These are phyloP conservation scores for Enteromius unitaeniatus DNA, from an alignment of 2,797 vertebrate species.

Conservation along the genomic window DNA sequence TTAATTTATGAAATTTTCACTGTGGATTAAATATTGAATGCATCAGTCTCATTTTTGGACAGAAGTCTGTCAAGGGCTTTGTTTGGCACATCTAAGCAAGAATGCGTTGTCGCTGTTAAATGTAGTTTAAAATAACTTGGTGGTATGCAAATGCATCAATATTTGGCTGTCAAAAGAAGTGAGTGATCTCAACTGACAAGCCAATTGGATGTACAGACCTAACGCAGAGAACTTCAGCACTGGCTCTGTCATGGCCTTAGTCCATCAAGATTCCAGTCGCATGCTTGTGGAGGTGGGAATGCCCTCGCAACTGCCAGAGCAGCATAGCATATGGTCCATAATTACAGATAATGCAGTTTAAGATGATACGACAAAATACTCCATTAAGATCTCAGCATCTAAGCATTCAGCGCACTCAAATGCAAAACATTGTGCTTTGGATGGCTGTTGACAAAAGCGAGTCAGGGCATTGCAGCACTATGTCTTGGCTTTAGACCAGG, in stretches of 20 bases:
- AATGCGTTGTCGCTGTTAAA: conserved; percentile 17
- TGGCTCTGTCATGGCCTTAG: conserved; percentile 34
- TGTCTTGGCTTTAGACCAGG: conserved; percentile 66
- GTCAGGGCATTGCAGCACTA: conserved; percentile 60
- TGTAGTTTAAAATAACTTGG: conserved; percentile 17
- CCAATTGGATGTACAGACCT: conserved; percentile 22
- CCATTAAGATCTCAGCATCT: conserved; percentile 67
- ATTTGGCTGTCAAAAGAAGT: conserved; percentile 40
- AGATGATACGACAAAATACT: conserved; percentile 69
- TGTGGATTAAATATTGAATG: conserved; percentile 17
- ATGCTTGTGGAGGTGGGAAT: conserved; percentile 40
- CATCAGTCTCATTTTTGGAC: conserved; percentile 6
- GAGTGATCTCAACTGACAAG: conserved; percentile 40
- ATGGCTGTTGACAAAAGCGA: conserved; percentile 57
- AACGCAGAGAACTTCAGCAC: conserved; percentile 13
- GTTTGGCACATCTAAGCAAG: conserved; percentile 14
- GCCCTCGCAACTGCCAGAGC: conserved; percentile 55
- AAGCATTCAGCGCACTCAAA: conserved; percentile 13
- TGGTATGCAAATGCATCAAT: conserved; percentile 12
- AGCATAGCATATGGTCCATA: conserved; percentile 60
- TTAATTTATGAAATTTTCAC: conserved; percentile 32
- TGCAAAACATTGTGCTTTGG: conserved; percentile 26
- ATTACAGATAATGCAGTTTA: conserved; percentile 72
- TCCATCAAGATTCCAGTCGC: conserved; percentile 57
- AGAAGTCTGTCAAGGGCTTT: neutral